A percentile compares a stretch with the other conserved stretches of the same genome.
phyloP scores from a whole-genome alignment of 2,888 invertebrate genomes.

The Acronicta alni region DNA sequence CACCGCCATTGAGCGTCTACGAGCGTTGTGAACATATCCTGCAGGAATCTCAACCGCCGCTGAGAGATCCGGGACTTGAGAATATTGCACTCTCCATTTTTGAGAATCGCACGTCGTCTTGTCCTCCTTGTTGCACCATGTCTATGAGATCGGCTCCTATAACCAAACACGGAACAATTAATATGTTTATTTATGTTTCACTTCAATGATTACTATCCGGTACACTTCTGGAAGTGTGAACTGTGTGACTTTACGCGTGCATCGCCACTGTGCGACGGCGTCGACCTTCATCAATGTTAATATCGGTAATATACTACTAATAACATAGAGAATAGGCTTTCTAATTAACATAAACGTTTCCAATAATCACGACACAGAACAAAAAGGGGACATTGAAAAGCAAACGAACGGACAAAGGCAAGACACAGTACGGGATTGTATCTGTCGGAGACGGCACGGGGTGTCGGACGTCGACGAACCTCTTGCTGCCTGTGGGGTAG shows the following conservation, averaged over 20 bases:
- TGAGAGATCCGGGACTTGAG: conserved; percentile 96
- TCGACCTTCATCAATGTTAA: conserved; percentile 83
- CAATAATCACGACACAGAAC: conserved; percentile 59
- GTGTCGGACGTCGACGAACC: conserved; percentile 80
- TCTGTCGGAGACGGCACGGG: conserved; percentile 81
- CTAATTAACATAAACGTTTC: conserved; percentile 69
- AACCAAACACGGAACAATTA: conserved; percentile 71
- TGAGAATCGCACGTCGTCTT: conserved; percentile 95
- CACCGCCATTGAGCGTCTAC: conserved; percentile 98
- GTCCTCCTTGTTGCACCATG: conserved; percentile 92
- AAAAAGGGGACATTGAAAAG: conserved; percentile 58
- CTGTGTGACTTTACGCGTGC: conserved; percentile 79
- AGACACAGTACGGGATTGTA: conserved; percentile 79
- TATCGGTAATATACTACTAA: conserved; percentile 73
- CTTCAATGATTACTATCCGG: conserved; percentile 63
- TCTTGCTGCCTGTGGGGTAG: conserved; percentile 86
- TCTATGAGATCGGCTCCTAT: conserved; percentile 92
- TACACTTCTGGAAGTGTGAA: conserved; percentile 72
- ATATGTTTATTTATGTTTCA: conserved; percentile 61
- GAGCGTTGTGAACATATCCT: conserved; percentile 96
- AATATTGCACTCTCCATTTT: conserved; percentile 99
- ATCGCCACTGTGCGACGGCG: conserved; percentile 60
- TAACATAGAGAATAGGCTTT: conserved; percentile 69
- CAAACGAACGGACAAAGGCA: conserved; percentile 78
- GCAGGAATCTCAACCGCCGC: conserved; percentile 92